These are phyloP conservation scores for Myrmecobius fasciatus DNA, from an alignment of 2,113 vertebrate genomes.

Conservation along the genomic window DNA sequence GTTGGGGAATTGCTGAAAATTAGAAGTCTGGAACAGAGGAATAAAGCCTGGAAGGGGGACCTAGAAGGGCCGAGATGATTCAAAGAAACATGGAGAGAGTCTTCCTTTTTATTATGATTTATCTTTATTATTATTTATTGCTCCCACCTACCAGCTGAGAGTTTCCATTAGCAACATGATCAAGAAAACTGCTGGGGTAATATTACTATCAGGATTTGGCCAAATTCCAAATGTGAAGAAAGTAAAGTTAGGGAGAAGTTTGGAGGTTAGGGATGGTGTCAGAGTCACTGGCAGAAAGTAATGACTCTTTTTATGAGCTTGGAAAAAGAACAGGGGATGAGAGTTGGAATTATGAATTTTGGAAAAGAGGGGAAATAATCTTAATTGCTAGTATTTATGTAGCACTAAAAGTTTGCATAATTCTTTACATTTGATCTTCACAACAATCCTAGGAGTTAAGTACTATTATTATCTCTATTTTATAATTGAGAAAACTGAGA, in stretches of 20 bases:
- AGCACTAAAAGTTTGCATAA: background rate
- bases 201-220: background rate
- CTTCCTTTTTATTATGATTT: background rate
- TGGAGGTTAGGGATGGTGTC: background rate
- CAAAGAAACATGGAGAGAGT: background rate
- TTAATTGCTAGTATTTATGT: background rate
- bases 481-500: background rate
- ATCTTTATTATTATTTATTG: background rate
- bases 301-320: background rate
- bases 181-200: background rate
- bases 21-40: background rate
- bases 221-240: background rate
- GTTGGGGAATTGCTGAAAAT: background rate
- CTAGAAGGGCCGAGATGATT: background rate
- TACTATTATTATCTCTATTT: background rate
- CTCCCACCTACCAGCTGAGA: background rate
- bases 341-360: background rate
- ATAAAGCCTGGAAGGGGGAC: background rate
- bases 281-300: background rate
- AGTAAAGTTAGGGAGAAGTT: background rate
- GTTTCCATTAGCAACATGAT: slow-evolving; percentile 13
- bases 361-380: background rate
- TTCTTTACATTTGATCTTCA: background rate
- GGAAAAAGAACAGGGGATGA: background rate
- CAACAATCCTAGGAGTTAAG: background rate